Conservation (phyloP, 1,140 invertebrate genomes). For the Lordiphosa collinella region DNA sequence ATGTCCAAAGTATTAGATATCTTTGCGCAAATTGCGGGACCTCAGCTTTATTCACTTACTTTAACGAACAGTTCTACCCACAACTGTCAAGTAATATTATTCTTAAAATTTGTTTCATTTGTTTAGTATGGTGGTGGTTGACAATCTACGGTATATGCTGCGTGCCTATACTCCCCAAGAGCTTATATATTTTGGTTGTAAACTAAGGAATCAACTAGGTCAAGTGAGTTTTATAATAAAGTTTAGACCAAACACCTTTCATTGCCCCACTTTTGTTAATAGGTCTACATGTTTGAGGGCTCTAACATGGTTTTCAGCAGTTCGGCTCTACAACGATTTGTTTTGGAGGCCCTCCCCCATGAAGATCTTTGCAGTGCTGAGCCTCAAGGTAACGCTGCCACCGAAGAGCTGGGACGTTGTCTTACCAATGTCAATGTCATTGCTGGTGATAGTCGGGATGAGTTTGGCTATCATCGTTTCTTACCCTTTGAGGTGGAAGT, state of each 20-base stretch:
- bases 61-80: too few species aligned
- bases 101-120: neutral
- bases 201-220: constrained; percentile 19
- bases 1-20: too few species aligned
- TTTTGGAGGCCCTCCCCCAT: constrained; percentile 33
- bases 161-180: constrained; percentile 26
- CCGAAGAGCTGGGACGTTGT: constrained; percentile 43
- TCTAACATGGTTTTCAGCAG: constrained; percentile 42
- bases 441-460: constrained; percentile 54
- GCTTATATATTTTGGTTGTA: constrained; percentile 61
- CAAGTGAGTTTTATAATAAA: constrained; percentile 11
- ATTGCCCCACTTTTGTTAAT: neutral
- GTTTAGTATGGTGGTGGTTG: constrained; percentile 54
- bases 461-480: constrained; percentile 37
- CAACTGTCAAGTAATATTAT: too few species aligned
- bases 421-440: constrained; percentile 45
- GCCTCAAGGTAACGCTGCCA: neutral
- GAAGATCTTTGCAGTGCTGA: constrained; percentile 27
- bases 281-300: constrained; percentile 37
- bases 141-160: constrained; percentile 55
- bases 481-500: constrained; percentile 36
- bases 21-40: too few species aligned
- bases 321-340: constrained; percentile 36
- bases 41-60: too few species aligned
- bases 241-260: neutral